Percentiles rank a stretch among this genome's conserved stretches.
Conservation (phyloP, 2,113 vertebrate genomes). For the Lycaon pictus region DNA sequence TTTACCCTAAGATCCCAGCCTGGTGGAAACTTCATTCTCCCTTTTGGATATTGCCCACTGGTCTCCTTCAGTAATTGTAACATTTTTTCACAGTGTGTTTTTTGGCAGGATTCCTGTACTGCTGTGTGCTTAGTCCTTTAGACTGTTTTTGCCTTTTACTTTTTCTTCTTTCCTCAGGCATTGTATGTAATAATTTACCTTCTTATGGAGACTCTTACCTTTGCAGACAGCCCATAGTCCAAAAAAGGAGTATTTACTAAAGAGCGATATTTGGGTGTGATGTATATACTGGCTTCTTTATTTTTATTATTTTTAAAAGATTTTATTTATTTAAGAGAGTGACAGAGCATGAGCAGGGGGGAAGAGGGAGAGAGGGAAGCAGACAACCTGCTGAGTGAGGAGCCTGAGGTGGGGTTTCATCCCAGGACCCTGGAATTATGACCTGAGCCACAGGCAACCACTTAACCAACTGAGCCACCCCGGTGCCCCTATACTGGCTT, state of each 20-base stretch:
- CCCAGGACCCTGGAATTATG: no score
- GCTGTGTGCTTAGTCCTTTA: background rate
- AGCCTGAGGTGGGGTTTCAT: no score
- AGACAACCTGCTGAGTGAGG: no score
- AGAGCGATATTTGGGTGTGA: background rate
- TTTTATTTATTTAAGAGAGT: no score
- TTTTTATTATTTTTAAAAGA: no score
- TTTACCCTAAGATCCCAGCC: background rate
- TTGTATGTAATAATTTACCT: conserved; percentile 23
- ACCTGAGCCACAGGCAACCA: no score
- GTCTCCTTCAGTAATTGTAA: background rate
- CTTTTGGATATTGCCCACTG: background rate
- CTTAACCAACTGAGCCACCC: no score
- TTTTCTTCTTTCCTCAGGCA: background rate
- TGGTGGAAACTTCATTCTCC: background rate
- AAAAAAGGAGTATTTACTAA: background rate
- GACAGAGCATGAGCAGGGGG: no score
- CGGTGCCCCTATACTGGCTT: background rate
- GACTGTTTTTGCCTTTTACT: background rate
- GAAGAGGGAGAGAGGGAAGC: no score
- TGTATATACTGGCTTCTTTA: background rate
- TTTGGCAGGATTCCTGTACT: background rate
- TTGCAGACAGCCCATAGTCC: background rate
- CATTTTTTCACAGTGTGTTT: conserved; percentile 33
- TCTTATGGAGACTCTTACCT: background rate